These are phyloP conservation scores for Scopus umbretta DNA, from an alignment of 2,113 vertebrate species.

Conservation along the genomic window DNA sequence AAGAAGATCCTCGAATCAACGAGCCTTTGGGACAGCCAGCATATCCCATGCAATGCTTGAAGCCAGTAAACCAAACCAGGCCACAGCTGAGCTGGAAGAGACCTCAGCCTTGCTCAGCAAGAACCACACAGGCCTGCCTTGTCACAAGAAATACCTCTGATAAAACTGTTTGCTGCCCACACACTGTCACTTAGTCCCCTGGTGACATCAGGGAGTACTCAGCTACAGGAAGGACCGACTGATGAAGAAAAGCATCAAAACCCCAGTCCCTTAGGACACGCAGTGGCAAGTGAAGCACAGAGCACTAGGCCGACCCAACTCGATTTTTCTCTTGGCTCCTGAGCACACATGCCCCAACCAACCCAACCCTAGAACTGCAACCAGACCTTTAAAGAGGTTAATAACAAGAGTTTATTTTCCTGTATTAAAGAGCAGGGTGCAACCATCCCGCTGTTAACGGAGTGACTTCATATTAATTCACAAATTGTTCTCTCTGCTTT, in stretches of 20 bases:
- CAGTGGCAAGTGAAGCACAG: background rate
- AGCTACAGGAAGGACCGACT: background rate
- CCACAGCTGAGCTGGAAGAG: background rate
- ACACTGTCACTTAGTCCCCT: background rate
- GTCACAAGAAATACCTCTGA: background rate
- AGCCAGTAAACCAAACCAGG: background rate
- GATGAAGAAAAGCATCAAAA: background rate
- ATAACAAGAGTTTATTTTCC: slow-evolving; percentile 53
- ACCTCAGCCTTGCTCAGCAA: background rate
- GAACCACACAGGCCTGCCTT: background rate
- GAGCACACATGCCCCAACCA: fast-evolving
- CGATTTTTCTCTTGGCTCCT: background rate
- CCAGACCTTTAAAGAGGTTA: background rate
- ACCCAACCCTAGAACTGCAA: background rate
- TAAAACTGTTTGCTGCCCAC: background rate
- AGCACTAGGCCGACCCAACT: background rate
- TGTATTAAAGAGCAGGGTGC: slow-evolving; percentile 22
- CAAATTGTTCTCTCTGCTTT: background rate
- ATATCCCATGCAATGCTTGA: fast-evolving
- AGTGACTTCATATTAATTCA: background rate
- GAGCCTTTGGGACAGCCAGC: background rate
- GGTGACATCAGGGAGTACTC: background rate
- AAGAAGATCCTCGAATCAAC: background rate
- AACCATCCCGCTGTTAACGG: background rate
- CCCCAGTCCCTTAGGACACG: background rate